A percentile compares a stretch with the other conserved stretches of the same genome.
These are phyloP conservation scores for Poecilia picta DNA, from an alignment of 2,797 vertebrate species.

Conservation along the genomic window DNA sequence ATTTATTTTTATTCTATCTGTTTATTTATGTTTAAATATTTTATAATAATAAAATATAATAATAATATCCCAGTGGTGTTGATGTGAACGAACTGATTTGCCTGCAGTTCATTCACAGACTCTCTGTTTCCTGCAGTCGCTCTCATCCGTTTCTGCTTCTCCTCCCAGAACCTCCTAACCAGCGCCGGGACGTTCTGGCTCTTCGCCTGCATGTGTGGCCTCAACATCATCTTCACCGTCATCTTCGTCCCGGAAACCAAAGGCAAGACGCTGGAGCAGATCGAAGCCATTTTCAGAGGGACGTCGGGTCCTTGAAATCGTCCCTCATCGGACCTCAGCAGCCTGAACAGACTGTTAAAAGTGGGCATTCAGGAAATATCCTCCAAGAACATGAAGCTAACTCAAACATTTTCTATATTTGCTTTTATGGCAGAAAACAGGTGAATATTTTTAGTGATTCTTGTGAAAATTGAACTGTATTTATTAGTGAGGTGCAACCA, in stretches of 20 bases:
- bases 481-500: neutral
- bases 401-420: neutral
- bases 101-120: neutral
- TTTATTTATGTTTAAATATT: neutral
- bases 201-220: constrained; percentile 83
- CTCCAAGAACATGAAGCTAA: neutral
- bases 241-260: constrained; percentile 90
- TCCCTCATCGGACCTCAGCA: neutral
- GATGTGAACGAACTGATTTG: neutral
- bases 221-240: constrained; percentile 85
- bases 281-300: constrained; percentile 84
- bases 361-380: neutral
- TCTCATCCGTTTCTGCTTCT: neutral
- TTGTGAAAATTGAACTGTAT: constrained; percentile 3
- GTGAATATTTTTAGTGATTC: neutral
- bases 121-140: neutral
- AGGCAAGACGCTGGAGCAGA: constrained; percentile 91
- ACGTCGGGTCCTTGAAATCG: constrained; percentile 47
- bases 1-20: neutral
- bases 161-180: constrained; percentile 79
- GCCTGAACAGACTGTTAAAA: neutral
- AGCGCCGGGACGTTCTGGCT: constrained; percentile 91
- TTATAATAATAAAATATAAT: no score
- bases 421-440: neutral
- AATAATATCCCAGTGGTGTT: neutral